Conservation (phyloP, 1,140 invertebrate species). For the Piezodorus guildinii region DNA sequence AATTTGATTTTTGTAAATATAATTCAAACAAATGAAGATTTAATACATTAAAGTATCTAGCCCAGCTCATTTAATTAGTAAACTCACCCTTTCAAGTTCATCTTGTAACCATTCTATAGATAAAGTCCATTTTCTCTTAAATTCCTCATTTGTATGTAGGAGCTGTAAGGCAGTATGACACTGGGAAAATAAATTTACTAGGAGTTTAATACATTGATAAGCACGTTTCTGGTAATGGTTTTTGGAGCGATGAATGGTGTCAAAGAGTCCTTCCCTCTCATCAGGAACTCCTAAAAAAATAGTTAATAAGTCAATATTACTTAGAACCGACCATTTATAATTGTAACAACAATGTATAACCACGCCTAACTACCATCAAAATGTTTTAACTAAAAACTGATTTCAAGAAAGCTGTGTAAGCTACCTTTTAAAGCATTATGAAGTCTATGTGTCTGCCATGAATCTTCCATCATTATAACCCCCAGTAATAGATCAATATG, state of each 20-base stretch:
- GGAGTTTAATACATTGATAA: conserved; percentile 93
- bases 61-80: too few relatives aligned
- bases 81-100: conserved; percentile 67
- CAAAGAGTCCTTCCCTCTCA: conserved; percentile 83
- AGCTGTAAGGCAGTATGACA: conserved; percentile 62
- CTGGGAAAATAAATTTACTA: conserved; percentile 80
- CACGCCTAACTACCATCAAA: neutral
- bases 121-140: conserved; percentile 74
- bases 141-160: conserved; percentile 59
- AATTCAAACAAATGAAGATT: too few relatives aligned
- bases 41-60: too few relatives aligned
- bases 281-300: conserved; percentile 59
- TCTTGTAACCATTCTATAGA: conserved; percentile 91
- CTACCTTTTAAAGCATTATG: conserved; percentile 79
- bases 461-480: conserved; percentile 83
- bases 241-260: conserved; percentile 83
- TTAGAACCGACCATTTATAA: too few relatives aligned
- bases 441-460: conserved; percentile 88
- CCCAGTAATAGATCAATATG: conserved; percentile 81
- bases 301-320: neutral
- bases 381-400: too few relatives aligned
- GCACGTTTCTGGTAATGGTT: conserved; percentile 92
- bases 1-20: too few relatives aligned
- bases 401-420: neutral
- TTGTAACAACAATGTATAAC: too few relatives aligned